Conservation (phyloP, 2,797 vertebrate genomes). For the Oryzias sinensis region DNA sequence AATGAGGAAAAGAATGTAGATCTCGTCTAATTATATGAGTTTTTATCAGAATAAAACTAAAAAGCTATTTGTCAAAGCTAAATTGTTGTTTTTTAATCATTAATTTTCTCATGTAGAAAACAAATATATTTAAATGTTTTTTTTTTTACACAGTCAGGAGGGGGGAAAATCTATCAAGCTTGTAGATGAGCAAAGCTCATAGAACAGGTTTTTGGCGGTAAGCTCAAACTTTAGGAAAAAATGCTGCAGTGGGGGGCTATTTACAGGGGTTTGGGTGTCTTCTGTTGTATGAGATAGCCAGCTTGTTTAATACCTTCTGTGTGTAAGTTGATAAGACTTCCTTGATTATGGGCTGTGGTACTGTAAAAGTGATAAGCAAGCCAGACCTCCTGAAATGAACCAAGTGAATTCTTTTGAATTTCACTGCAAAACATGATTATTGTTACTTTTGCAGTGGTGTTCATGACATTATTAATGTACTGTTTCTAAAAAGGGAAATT, state of each 20-base stretch:
- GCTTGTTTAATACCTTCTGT: slow-evolving; percentile 56
- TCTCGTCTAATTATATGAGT: no score
- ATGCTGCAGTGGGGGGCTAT: neutral
- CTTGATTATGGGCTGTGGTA: slow-evolving; percentile 25
- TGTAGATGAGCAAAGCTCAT: no score
- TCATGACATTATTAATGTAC: neutral
- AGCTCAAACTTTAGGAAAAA: neutral
- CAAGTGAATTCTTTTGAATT: slow-evolving; percentile 2
- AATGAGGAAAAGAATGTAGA: no score
- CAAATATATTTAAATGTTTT: no score
- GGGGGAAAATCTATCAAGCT: no score
- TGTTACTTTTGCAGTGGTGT: neutral
- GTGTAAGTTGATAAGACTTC: slow-evolving; percentile 68
- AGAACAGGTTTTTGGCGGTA: neutral
- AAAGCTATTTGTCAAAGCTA: no score
- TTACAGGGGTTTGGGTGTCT: slow-evolving; percentile 43
- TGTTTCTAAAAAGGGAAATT: neutral
- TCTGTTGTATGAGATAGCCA: slow-evolving; percentile 51
- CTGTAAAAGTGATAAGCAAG: slow-evolving; percentile 43
- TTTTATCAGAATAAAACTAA: no score
- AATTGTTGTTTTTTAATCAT: no score
- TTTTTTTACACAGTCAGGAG: no score
- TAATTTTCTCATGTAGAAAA: no score
- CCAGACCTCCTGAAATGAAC: slow-evolving; percentile 2
- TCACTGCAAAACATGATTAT: neutral